Evolutionary conservation across 2,797 vertebrate species (phyloP).

Genomic region (Corythornis leucogaster): DNA sequence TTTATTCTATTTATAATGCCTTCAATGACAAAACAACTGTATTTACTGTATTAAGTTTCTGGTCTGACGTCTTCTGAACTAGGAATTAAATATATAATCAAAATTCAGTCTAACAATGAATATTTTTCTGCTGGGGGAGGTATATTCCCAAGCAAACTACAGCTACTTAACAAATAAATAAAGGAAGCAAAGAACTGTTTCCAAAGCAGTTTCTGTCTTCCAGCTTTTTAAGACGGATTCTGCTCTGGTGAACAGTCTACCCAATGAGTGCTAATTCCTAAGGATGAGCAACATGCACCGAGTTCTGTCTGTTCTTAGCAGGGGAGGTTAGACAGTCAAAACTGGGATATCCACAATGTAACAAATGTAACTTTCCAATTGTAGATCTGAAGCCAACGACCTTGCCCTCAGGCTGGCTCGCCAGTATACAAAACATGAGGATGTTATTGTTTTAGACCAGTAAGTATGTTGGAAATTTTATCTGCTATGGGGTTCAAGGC

Average conservation of each 20-base stretch:
- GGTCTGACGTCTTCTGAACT: background rate
- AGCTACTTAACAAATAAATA: background rate
- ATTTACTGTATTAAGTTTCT: background rate
- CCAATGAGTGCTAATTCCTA: background rate
- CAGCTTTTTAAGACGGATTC: background rate
- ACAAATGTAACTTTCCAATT: background rate
- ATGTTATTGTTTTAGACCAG: slow-evolving; percentile 93
- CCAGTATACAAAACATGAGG: slow-evolving; percentile 88
- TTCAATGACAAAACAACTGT: background rate
- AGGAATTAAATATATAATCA: background rate
- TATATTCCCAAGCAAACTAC: background rate
- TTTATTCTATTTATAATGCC: background rate
- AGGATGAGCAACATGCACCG: rapidly evolving
- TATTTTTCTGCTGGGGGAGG: background rate
- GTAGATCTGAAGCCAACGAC: slow-evolving; percentile 95
- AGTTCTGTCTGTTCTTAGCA: background rate
- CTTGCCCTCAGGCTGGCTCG: slow-evolving; percentile 91
- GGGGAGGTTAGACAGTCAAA: background rate
- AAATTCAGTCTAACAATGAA: background rate
- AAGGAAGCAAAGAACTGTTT: background rate
- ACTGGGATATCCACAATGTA: background rate
- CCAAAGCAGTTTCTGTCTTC: background rate
- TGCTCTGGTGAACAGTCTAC: background rate
- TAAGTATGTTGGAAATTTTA: slow-evolving; percentile 72
- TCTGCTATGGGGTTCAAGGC: background rate